Evolutionary conservation across 2,797 vertebrate species (phyloP).

Genomic region (Pipistrellus kuhlii): DNA sequence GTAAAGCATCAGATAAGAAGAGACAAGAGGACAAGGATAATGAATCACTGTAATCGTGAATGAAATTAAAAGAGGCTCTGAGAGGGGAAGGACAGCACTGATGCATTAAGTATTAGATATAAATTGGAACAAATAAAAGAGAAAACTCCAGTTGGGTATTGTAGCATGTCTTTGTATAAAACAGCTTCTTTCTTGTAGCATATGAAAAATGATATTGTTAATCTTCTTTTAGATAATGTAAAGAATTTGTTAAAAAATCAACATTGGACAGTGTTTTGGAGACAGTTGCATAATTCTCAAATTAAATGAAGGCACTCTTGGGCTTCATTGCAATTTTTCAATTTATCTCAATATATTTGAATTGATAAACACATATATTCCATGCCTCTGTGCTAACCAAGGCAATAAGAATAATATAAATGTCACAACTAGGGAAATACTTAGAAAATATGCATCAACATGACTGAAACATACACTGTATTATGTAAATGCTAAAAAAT

Average conservation of each 20-base stretch:
- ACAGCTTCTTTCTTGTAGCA: background rate
- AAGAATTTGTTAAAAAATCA: constrained; percentile 49
- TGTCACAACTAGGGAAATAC: constrained; percentile 15
- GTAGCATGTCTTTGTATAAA: constrained; percentile 37
- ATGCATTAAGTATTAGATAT: constrained; percentile 49
- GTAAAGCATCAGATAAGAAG: constrained; percentile 57
- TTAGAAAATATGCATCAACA: background rate
- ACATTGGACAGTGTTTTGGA: constrained; percentile 38
- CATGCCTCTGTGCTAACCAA: background rate
- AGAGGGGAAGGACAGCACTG: constrained; percentile 24
- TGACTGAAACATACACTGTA: background rate
- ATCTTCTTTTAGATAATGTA: constrained; percentile 54
- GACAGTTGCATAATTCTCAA: background rate
- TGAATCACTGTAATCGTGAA: constrained; percentile 56
- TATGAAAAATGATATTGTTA: constrained; percentile 34
- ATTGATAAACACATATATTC: constrained; percentile 7
- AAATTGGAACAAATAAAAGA: constrained; percentile 65
- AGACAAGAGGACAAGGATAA: constrained; percentile 56
- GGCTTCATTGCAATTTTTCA: background rate
- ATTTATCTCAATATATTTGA: constrained; percentile 15
- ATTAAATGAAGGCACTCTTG: constrained; percentile 37
- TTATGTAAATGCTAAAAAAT: background rate
- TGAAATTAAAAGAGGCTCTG: constrained; percentile 61
- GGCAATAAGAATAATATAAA: constrained; percentile 13
- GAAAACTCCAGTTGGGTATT: constrained; percentile 30